Conservation (phyloP, 2,113 vertebrate genomes). For the Lampris megalopsis region DNA sequence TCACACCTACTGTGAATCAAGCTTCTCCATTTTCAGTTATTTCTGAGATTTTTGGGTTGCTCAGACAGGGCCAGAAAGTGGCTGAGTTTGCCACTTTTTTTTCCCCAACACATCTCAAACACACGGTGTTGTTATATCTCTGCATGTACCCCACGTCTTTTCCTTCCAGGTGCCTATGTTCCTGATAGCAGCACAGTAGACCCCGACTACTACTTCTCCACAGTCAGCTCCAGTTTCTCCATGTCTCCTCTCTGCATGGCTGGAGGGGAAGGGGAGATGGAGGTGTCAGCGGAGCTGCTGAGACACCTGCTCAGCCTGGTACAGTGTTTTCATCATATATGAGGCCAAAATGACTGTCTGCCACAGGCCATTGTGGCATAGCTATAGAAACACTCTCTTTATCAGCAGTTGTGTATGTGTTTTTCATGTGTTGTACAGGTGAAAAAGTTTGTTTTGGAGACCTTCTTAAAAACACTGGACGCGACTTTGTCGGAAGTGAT, state of each 20-base stretch:
- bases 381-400: background rate
- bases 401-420: background rate
- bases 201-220: constrained; percentile 92
- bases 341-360: background rate
- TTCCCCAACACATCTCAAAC: background rate
- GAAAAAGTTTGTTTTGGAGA: constrained; percentile 78
- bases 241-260: constrained; percentile 92
- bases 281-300: constrained; percentile 88
- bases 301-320: constrained; percentile 91
- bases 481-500: constrained; percentile 80
- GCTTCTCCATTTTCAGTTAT: background rate
- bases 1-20: background rate
- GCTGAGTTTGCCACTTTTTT: no score
- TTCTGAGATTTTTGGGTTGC: no score
- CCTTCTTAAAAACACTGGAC: constrained; percentile 90
- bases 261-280: constrained; percentile 87
- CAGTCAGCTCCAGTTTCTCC: constrained; percentile 95
- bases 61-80: no score
- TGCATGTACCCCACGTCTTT: background rate
- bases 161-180: constrained; percentile 85
- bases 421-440: constrained; percentile 77
- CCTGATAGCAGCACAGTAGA: constrained; percentile 88
- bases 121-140: background rate
- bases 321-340: background rate
- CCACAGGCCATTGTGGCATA: background rate